Conservation (phyloP, 2,888 invertebrate genomes). For the Cynaeus angustus region DNA sequence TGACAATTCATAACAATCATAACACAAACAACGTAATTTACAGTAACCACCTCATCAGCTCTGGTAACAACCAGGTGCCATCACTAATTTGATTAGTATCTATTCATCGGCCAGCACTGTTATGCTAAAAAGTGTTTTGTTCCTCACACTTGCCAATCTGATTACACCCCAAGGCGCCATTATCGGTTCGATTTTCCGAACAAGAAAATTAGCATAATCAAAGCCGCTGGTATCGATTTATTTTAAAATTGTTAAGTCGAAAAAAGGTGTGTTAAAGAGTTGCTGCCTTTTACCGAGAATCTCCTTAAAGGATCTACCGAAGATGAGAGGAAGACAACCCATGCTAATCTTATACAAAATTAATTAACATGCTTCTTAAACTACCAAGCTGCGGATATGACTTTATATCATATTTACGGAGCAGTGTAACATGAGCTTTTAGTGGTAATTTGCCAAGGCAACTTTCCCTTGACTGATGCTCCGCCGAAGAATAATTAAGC, state of each 20-base stretch:
- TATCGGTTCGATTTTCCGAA: conserved; percentile 16
- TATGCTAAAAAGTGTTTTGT: conserved; percentile 7
- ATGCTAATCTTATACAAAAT: conserved; percentile 47
- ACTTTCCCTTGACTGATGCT: conserved; percentile 37
- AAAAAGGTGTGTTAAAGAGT: neutral
- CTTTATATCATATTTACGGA: conserved; percentile 47
- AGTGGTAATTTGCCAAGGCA: conserved; percentile 43
- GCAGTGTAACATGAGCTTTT: conserved; percentile 47
- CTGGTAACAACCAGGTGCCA: neutral
- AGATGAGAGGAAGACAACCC: conserved; percentile 23
- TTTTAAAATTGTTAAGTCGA: neutral
- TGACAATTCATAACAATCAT: conserved; percentile 6
- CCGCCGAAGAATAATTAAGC: conserved; percentile 37
- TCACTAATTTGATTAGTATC: conserved; percentile 16
- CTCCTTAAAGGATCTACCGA: conserved; percentile 35
- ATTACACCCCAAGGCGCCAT: conserved; percentile 14
- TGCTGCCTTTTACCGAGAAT: conserved; percentile 5
- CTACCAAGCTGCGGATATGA: conserved; percentile 48
- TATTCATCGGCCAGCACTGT: neutral
- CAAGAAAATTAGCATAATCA: conserved; percentile 13
- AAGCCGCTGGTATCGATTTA: neutral
- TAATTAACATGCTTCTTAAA: conserved; percentile 51
- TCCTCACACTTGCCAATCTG: neutral
- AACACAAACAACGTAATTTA: conserved; percentile 16
- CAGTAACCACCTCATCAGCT: conserved; percentile 8